These are phyloP conservation scores for Papilio glaucus DNA, from an alignment of 1,140 invertebrate genomes.

Conservation along the genomic window DNA sequence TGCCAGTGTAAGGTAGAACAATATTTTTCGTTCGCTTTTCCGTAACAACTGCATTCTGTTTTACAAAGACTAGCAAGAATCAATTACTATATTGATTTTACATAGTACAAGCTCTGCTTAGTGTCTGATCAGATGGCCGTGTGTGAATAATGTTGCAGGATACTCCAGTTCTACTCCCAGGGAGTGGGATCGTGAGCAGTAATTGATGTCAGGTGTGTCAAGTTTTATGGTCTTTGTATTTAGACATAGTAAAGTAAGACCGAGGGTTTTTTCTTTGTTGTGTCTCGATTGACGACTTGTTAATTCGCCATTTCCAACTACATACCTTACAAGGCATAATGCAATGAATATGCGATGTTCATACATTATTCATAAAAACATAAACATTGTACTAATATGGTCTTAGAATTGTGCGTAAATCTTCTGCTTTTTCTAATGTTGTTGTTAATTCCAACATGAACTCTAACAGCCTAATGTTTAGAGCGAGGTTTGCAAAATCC, in stretches of 20 bases:
- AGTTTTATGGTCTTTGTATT: neutral
- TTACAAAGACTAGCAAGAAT: too few species aligned
- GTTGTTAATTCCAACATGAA: neutral
- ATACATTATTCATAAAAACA: conserved; percentile 15
- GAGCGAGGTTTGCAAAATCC: neutral
- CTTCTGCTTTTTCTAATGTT: neutral
- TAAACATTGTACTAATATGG: neutral
- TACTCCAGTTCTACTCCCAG: too few species aligned
- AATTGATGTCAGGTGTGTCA: too few species aligned
- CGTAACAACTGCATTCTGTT: too few species aligned
- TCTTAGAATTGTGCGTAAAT: neutral
- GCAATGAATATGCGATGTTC: conserved; percentile 12
- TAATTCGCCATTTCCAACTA: conserved; percentile 4
- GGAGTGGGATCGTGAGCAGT: too few species aligned
- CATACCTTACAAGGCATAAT: neutral
- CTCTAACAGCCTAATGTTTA: neutral
- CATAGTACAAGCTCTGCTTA: too few species aligned
- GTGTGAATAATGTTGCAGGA: too few species aligned
- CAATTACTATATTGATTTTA: too few species aligned
- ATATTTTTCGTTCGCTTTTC: too few species aligned
- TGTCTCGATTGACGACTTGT: conserved; percentile 2
- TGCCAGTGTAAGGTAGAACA: too few species aligned
- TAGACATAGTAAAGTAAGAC: neutral
- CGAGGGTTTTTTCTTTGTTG: conserved; percentile 12
- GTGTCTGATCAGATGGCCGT: too few species aligned